Evolutionary conservation across 2,888 invertebrate species (phyloP).

Genomic region (Hydriomena furcata): DNA sequence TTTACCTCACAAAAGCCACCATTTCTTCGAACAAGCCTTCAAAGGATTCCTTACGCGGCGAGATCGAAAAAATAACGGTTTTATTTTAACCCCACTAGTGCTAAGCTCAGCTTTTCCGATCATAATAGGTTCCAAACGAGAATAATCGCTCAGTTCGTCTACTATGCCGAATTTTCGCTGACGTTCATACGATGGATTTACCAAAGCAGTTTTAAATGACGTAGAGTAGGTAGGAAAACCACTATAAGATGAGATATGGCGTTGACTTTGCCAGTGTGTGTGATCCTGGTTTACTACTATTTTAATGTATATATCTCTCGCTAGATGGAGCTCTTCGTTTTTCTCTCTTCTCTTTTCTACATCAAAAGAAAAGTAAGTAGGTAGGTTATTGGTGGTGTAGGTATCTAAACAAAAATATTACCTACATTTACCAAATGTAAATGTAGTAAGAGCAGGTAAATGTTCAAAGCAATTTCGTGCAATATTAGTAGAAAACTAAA

Average conservation of each 20-base stretch:
- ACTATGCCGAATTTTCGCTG: conserved; percentile 27
- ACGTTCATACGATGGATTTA: conserved; percentile 27
- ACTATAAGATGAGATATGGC: too few species aligned
- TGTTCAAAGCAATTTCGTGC: not conserved
- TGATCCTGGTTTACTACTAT: too few species aligned
- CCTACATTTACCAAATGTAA: too few species aligned
- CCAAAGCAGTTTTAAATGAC: conserved; percentile 26
- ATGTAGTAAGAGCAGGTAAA: too few species aligned
- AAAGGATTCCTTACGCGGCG: conserved; percentile 23
- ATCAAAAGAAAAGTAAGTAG: too few species aligned
- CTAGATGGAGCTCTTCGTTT: too few species aligned
- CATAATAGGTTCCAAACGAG: conserved; percentile 35
- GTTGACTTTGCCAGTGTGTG: too few species aligned
- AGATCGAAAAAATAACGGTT: conserved; percentile 26
- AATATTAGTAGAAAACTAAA: conserved; percentile 6
- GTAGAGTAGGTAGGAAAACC: not conserved
- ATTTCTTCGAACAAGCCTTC: conserved; percentile 4
- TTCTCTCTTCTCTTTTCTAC: too few species aligned
- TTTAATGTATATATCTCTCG: too few species aligned
- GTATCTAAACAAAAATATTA: too few species aligned
- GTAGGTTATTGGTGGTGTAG: too few species aligned
- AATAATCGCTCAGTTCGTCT: conserved; percentile 30
- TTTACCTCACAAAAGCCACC: conserved; percentile 18
- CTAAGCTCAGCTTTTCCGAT: conserved; percentile 31
- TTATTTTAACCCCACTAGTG: conserved; percentile 29